Evolutionary conservation across 2,113 vertebrate species (phyloP).

Genomic region (Columba janthina): DNA sequence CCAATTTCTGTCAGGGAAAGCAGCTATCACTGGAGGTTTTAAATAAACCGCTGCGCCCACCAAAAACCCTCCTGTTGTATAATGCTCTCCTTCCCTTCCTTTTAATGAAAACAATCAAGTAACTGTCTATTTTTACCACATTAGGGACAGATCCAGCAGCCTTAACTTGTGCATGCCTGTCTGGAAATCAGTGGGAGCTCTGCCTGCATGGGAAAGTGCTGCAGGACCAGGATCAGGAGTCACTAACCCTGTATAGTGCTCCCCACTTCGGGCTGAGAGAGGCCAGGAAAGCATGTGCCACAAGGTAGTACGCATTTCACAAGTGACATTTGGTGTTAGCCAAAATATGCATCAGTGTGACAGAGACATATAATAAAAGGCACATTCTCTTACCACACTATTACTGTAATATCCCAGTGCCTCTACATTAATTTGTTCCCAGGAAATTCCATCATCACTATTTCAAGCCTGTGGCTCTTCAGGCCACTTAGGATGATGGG

Average conservation of each 20-base stretch:
- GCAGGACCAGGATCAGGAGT: background rate
- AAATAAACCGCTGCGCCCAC: conserved; percentile 8
- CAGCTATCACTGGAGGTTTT: conserved; percentile 45
- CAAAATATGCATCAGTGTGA: background rate
- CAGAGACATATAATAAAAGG: background rate
- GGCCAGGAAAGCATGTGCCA: background rate
- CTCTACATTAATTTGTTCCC: conserved; percentile 47
- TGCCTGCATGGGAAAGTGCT: background rate
- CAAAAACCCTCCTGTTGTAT: conserved; percentile 4
- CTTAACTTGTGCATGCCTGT: background rate
- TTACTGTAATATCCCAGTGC: conserved; percentile 25
- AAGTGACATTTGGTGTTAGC: conserved; percentile 17
- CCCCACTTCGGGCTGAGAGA: background rate
- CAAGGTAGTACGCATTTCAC: background rate
- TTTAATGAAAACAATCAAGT: conserved; percentile 44
- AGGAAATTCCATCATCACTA: conserved; percentile 57
- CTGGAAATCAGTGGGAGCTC: conserved; percentile 22
- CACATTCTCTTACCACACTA: conserved; percentile 15
- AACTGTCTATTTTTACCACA: conserved; percentile 43
- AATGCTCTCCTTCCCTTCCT: conserved; percentile 36
- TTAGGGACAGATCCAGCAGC: background rate
- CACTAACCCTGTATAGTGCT: background rate
- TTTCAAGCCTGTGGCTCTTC: conserved; percentile 25
- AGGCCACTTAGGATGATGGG: conserved; percentile 10
- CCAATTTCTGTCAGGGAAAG: conserved; percentile 25